Conservation (phyloP, 1,140 invertebrate species). For the Leptonema lineaticorne region DNA sequence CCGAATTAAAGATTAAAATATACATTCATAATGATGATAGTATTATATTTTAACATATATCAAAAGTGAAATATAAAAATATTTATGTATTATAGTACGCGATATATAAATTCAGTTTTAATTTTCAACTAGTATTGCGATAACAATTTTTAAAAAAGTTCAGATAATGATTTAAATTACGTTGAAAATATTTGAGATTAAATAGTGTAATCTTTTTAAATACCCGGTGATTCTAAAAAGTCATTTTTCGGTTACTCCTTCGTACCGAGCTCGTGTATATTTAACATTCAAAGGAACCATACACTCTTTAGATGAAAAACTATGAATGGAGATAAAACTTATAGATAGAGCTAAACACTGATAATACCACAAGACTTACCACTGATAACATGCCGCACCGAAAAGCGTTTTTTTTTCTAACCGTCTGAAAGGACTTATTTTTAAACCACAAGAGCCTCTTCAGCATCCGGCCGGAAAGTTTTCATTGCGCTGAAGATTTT, state of each 20-base stretch:
- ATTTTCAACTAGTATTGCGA: too few relatives aligned
- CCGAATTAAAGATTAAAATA: too few relatives aligned
- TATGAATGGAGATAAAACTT: conserved; percentile 37
- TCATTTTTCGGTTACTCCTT: conserved; percentile 19
- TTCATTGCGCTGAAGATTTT: neutral
- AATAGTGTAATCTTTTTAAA: neutral
- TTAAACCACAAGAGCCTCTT: conserved; percentile 9
- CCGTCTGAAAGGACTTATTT: conserved; percentile 23
- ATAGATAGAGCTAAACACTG: conserved; percentile 37
- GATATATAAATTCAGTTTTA: neutral
- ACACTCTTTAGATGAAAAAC: conserved; percentile 23
- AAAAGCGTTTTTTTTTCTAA: conserved; percentile 19
- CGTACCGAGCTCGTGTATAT: neutral
- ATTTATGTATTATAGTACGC: neutral
- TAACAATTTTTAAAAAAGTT: too few relatives aligned
- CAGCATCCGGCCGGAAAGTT: neutral
- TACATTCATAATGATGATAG: too few relatives aligned
- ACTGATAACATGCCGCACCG: conserved; percentile 23
- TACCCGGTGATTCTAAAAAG: neutral
- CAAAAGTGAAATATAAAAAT: too few relatives aligned
- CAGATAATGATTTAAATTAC: neutral
- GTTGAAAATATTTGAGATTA: neutral
- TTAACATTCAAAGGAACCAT: conserved; percentile 36
- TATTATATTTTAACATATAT: neutral
- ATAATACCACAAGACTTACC: conserved; percentile 34